Base-by-base conservation (phyloP, 2,797 vertebrate genomes). In the Muraenolepis orangiensis region DNA sequence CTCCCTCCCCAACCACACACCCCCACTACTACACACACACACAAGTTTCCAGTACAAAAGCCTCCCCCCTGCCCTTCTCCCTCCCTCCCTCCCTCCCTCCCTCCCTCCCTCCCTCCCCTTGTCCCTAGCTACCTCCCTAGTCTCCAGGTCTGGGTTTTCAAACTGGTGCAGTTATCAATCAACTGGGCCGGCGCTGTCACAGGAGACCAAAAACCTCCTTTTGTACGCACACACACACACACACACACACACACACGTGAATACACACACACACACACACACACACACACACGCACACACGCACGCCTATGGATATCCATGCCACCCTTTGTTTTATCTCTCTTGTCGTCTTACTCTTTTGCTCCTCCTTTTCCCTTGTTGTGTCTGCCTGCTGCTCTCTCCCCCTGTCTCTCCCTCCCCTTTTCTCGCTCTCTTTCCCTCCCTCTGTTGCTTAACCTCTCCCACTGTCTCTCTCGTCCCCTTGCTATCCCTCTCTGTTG, bases 101-200 rank as follows among this genome's bases (percentile, higher is more conserved):
- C 78, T 78, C 73, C 75, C 77, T 42, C 75, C 73, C 69, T 84
- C 85, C 85, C 93, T 93, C 93, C 94, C 94, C 91, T 94, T 85
- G 92, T 96, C 95, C 95, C 94, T 92, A 92, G 95, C 95, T 94
- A 92, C 95, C 92, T 92, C 90, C 94, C 94, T 91, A 87, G 93
- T 97, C 95, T 96, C 93, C 93, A 94, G 94, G 95, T 96, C 95
- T 96, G 92, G 95, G 94, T 83, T 95, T 96, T 97, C 94, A 96
- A 95, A 95, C 94, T 93, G 90, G 94, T 94, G 94, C 94, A 95
- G 95, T 95, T 97, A 98, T 97, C 96, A 98, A 98, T 97, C 96
- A 96, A 23, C 92, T 86, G 91, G 91, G 93, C 92, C 93, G 92
- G 94, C 92, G 93, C 95, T 96, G 95, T 97, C 95, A 95, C 30